Base-by-base conservation (phyloP, 2,797 vertebrate genomes). In the Coendou prehensilis region DNA sequence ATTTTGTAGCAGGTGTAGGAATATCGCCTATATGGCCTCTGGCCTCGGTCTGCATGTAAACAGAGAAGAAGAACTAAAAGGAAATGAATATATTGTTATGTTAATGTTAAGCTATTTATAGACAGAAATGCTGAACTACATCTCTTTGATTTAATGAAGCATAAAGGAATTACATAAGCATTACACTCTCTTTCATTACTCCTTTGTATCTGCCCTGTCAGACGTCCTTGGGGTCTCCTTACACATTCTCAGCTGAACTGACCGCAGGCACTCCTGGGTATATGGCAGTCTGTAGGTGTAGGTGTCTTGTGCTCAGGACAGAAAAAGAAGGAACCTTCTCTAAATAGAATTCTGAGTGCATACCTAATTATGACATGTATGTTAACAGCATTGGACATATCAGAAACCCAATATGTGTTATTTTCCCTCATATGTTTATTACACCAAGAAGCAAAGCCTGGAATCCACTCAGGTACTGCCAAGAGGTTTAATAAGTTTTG, bases 1-100 rank as follows among this genome's bases (percentile, higher is more conserved):
- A 84, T 87, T 64, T 91, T 80, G 41, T 89, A 64, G 80, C 80
- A 64, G 37, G 56, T 89, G 20, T 50, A 89, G 61, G 87, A 26
- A 84, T 71, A 71, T 45, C 22, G 37, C 18, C 3, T 57, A 6
- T 20, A 33, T 28, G 41, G 78, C 89, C 63, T 47, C 83, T 80
- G 41, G 73, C 41, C 80, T 89, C 26, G 37, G 56, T 82, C 30
- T 86, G n/a, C 23, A 63, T 5, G 15, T 28, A 67, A 78, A 80
- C 47, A n/a, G 50, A 83, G 69, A 37, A 79, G 81, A 75, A 67
- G 11, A 54, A 22, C 23, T 59, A 50, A 69, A 56, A 86, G 75
- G 15, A 71, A 80, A 75, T 69, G 83, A 82, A 75, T 69, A 61
- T 22, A 76, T 82, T 76, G 78, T 78, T 28, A 91, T 76, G 67